Percentiles rank a stretch among this genome's conserved stretches.
These are phyloP conservation scores for Ommatoiulus sabulosus DNA, from an alignment of 2,888 invertebrate genomes.

Conservation along the genomic window DNA sequence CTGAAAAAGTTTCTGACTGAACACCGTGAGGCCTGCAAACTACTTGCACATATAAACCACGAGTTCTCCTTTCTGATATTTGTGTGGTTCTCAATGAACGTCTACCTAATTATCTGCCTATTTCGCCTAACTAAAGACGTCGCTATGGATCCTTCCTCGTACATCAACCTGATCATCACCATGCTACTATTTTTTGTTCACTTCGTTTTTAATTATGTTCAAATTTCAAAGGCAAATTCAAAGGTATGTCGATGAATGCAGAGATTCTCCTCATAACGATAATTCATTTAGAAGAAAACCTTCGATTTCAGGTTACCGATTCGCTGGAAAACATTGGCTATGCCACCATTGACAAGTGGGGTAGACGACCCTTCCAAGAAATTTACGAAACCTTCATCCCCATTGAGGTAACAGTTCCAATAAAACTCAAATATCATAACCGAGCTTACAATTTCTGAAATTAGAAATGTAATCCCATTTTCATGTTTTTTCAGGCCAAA, in stretches of 20 bases:
- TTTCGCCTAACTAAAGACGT: not conserved
- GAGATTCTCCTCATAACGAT: not conserved
- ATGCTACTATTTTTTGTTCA: not conserved
- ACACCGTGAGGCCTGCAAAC: not conserved
- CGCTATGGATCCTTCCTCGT: not conserved
- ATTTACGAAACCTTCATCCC: not conserved
- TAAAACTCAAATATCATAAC: not conserved
- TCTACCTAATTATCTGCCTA: constrained; percentile 15
- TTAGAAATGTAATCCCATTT: not conserved
- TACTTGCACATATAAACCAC: not conserved
- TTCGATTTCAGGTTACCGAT: not conserved
- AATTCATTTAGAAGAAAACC: not conserved
- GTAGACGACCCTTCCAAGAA: not conserved
- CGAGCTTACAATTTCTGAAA: no score
- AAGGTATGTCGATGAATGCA: not conserved
- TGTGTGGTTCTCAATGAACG: constrained; percentile 1
- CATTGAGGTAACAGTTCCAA: not conserved
- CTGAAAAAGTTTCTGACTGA: not conserved
- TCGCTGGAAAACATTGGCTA: not conserved
- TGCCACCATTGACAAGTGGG: not conserved
- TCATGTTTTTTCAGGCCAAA: not conserved
- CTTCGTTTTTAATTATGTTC: not conserved
- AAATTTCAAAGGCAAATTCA: not conserved
- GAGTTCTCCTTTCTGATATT: constrained; percentile 40
- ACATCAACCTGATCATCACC: not conserved